These are phyloP conservation scores for Ochropacha duplaris DNA, from an alignment of 2,888 invertebrate species.

Conservation along the genomic window DNA sequence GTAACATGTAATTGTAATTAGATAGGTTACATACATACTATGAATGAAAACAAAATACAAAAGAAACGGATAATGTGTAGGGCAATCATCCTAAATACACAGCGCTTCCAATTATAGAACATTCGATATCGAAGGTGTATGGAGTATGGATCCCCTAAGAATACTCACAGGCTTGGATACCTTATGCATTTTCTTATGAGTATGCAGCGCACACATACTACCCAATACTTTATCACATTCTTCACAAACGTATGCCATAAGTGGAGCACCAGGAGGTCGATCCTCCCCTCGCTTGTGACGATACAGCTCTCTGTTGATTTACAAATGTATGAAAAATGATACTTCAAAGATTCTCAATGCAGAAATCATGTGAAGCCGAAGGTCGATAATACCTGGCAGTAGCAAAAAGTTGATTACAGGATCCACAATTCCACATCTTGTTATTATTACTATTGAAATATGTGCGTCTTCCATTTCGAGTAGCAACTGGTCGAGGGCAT, in stretches of 20 bases:
- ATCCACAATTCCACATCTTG: slow-evolving; percentile 80
- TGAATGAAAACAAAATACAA: too few relatives aligned
- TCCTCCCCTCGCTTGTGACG: slow-evolving; percentile 76
- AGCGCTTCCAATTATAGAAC: too few relatives aligned
- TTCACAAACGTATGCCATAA: slow-evolving; percentile 80
- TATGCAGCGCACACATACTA: slow-evolving; percentile 77
- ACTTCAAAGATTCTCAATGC: too few relatives aligned
- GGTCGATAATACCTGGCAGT: slow-evolving; percentile 61
- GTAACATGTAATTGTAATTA: too few relatives aligned
- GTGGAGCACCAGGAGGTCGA: slow-evolving; percentile 63
- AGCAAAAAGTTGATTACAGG: slow-evolving; percentile 74
- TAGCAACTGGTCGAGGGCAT: slow-evolving; percentile 36
- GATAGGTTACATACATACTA: too few relatives aligned
- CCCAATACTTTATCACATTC: slow-evolving; percentile 83
- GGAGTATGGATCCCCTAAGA: neutral
- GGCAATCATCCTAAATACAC: too few relatives aligned
- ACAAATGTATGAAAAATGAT: neutral
- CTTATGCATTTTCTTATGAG: slow-evolving; percentile 82
- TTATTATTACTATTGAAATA: slow-evolving; percentile 51
- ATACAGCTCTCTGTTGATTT: slow-evolving; percentile 59
- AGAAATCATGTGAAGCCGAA: too few relatives aligned
- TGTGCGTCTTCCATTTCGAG: slow-evolving; percentile 41
- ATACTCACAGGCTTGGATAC: slow-evolving; percentile 77
- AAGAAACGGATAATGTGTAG: too few relatives aligned
- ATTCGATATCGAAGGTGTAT: too few relatives aligned